Percentiles rank a stretch among this genome's conserved stretches.
These are phyloP conservation scores for Gasterosteus aculeatus DNA, from an alignment of 2,113 vertebrate genomes.

Conservation along the genomic window DNA sequence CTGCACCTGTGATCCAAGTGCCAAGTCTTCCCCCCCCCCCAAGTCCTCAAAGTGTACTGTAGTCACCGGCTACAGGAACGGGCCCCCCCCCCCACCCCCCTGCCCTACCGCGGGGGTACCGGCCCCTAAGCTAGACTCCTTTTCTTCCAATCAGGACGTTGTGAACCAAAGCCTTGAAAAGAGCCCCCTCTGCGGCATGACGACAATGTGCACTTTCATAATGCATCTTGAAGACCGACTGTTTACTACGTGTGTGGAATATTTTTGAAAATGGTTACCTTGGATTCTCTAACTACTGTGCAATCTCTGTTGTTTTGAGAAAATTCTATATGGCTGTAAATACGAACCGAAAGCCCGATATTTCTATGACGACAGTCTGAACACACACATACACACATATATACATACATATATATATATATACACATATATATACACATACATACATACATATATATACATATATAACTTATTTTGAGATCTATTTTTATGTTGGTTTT, in stretches of 20 bases:
- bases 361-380: slow-evolving; percentile 72
- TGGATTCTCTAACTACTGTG: slow-evolving; percentile 76
- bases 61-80: slow-evolving; percentile 53
- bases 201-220: slow-evolving; percentile 75
- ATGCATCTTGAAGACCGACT: slow-evolving; percentile 81
- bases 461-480: slow-evolving; percentile 73
- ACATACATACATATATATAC: slow-evolving; percentile 27
- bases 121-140: slow-evolving; percentile 19
- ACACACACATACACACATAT: slow-evolving; percentile 39
- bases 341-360: slow-evolving; percentile 71
- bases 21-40: slow-evolving; percentile 75
- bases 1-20: slow-evolving; percentile 75
- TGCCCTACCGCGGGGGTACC: no score
- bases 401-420: slow-evolving; percentile 35
- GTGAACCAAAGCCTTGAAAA: slow-evolving; percentile 82
- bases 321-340: slow-evolving; percentile 77
- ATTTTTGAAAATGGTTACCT: slow-evolving; percentile 71
- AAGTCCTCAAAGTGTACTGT: slow-evolving; percentile 71
- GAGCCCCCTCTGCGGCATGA: slow-evolving; percentile 72
- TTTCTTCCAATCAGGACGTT: slow-evolving; percentile 79
- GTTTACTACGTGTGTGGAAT: slow-evolving; percentile 77
- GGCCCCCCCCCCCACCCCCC: slow-evolving; percentile 1
- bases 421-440: slow-evolving; percentile 35
- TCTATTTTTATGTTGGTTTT: slow-evolving; percentile 80
- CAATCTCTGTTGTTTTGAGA: slow-evolving; percentile 68